These are phyloP conservation scores for Octodonta nipae DNA, from an alignment of 2,888 invertebrate species.

Conservation along the genomic window DNA sequence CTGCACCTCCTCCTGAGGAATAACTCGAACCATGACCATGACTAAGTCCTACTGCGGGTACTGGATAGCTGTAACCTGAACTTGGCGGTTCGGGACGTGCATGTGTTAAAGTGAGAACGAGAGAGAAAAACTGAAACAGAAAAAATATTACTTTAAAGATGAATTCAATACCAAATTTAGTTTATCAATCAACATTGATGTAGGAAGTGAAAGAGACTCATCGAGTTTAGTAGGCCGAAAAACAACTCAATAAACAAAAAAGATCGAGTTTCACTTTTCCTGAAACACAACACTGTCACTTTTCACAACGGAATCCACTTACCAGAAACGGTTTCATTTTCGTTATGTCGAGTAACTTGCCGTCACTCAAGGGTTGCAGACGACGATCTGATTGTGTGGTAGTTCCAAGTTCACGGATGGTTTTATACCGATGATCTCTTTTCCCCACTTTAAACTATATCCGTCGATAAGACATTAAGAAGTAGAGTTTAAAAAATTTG, in stretches of 20 bases:
- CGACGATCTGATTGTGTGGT: background rate
- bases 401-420: conserved; percentile 2
- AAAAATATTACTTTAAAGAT: too few relatives aligned
- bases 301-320: too few relatives aligned
- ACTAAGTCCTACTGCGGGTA: conserved; percentile 12
- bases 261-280: too few relatives aligned
- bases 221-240: too few relatives aligned
- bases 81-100: conserved; percentile 47
- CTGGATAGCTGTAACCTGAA: conserved; percentile 34
- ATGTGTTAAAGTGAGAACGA: conserved; percentile 44
- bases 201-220: too few relatives aligned
- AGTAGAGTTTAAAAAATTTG: conserved; percentile 8
- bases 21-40: conserved; percentile 3
- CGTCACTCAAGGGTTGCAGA: background rate
- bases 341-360: conserved; percentile 1
- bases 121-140: conserved; percentile 22
- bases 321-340: too few relatives aligned
- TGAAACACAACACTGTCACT: too few relatives aligned
- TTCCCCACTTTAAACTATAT: background rate
- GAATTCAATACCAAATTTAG: too few relatives aligned
- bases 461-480: background rate
- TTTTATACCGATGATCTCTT: background rate
- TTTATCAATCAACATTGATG: too few relatives aligned
- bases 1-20: background rate
- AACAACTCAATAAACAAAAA: too few relatives aligned